Evolutionary conservation across 2,797 vertebrate species (phyloP).

Genomic region (Moxostoma hubbsi): DNA sequence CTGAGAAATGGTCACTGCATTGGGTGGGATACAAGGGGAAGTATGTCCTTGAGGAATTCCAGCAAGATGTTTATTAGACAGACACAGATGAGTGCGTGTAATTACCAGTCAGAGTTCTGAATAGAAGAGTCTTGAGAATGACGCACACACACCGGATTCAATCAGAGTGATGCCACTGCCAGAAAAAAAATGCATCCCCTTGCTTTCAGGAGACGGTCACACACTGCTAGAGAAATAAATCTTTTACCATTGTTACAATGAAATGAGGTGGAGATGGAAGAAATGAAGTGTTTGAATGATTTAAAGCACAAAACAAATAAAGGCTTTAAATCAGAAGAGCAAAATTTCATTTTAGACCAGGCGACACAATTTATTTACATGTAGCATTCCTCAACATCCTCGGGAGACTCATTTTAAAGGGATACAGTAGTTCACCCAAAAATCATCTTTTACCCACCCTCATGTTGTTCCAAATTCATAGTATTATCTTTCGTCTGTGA

Average conservation of each 20-base stretch:
- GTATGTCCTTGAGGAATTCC: conserved; percentile 55
- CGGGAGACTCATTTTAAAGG: conserved; percentile 27
- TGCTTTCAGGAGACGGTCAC: conserved; percentile 56
- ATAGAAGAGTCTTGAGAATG: conserved; percentile 53
- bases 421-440: not conserved
- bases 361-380: conserved; percentile 17
- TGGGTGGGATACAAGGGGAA: conserved; percentile 1
- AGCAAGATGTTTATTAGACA: conserved; percentile 63
- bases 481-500: not conserved
- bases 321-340: conserved; percentile 24
- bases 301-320: conserved; percentile 7
- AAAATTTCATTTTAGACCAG: not conserved
- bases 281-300: conserved; percentile 24
- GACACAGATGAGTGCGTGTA: conserved; percentile 64
- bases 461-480: not conserved
- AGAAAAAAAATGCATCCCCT: conserved; percentile 49
- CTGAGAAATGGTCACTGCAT: conserved; percentile 53
- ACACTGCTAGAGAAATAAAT: conserved; percentile 50
- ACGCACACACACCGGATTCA: conserved; percentile 37
- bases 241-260: conserved; percentile 31
- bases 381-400: not conserved
- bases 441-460: not conserved
- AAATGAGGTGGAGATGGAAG: conserved; percentile 28
- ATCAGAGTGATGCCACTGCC: conserved; percentile 37
- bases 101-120: conserved; percentile 59